Conservation (phyloP, 1,140 invertebrate genomes). For the Meloidogyne chitwoodi region DNA sequence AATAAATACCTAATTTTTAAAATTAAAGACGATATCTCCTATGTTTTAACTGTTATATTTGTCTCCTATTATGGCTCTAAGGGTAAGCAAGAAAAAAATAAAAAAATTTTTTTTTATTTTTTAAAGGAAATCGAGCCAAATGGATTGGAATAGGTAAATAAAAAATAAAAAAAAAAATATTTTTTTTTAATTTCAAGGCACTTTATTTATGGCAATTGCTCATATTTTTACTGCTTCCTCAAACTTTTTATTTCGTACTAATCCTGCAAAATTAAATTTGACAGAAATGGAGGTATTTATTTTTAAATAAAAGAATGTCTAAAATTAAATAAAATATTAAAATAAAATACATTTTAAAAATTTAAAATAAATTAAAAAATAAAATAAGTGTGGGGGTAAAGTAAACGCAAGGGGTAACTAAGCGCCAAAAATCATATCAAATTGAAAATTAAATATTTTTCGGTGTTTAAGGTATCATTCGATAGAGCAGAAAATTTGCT, state of each 20-base stretch:
- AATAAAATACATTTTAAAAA: background rate
- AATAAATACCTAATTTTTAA: background rate
- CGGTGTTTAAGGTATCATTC: too few species aligned
- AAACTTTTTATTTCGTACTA: constrained; percentile 51
- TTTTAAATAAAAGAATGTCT: background rate
- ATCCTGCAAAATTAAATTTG: constrained; percentile 44
- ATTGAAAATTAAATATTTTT: too few species aligned
- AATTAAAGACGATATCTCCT: constrained; percentile 52
- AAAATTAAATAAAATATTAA: constrained; percentile 16
- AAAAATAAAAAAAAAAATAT: background rate
- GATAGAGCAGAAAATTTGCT: too few species aligned
- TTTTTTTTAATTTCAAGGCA: constrained; percentile 26
- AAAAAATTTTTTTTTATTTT: background rate
- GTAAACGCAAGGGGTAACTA: too few species aligned
- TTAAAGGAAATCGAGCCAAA: constrained; percentile 49
- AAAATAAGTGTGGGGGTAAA: too few species aligned
- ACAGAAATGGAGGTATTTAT: constrained; percentile 37
- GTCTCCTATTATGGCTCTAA: constrained; percentile 54
- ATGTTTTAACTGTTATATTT: constrained; percentile 58
- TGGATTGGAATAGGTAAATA: constrained; percentile 48
- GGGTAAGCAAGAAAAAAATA: background rate
- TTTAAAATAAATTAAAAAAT: too few species aligned
- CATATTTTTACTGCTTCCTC: constrained; percentile 45
- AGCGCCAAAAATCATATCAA: too few species aligned
- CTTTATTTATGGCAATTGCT: constrained; percentile 49